phyloP scores from a whole-genome alignment of 2,113 vertebrate genomes.

The Bos indicus region DNA sequence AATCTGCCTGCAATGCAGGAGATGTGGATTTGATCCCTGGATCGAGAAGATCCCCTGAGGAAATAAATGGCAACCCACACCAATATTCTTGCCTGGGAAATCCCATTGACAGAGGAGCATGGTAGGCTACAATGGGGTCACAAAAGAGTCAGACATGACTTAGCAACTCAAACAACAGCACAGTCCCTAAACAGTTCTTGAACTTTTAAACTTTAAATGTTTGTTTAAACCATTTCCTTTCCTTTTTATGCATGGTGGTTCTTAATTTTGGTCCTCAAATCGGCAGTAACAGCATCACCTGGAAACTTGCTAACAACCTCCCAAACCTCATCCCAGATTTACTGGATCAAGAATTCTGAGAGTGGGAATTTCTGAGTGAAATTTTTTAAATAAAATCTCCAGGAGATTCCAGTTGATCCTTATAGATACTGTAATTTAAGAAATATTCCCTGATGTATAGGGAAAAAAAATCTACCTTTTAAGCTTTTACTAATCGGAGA shows the following conservation, averaged over 20 bases:
- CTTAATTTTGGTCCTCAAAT: not conserved
- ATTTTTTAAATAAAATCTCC: not conserved
- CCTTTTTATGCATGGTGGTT: not conserved
- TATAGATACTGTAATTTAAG: not conserved
- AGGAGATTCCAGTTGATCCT: not conserved
- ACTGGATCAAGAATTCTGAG: not conserved
- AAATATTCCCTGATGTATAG: not conserved
- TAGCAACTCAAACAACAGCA: not conserved
- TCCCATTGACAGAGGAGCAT: not conserved
- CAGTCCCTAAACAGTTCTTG: not conserved
- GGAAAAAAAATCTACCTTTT: not conserved
- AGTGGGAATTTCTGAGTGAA: not conserved
- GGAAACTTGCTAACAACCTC: not conserved
- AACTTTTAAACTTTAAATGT: not conserved
- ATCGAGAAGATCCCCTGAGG: not conserved
- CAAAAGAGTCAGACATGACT: not conserved
- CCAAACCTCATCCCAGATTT: not conserved
- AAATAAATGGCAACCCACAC: not conserved
- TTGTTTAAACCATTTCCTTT: not conserved
- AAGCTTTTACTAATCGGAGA: not conserved
- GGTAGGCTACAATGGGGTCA: not conserved
- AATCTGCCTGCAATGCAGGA: not conserved
- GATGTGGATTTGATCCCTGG: not conserved
- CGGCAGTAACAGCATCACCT: not conserved
- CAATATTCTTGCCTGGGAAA: not conserved